A percentile compares a stretch with the other conserved stretches of the same genome.
Conservation (phyloP, 2,888 invertebrate genomes). For the Lasioglossum villosulum region DNA sequence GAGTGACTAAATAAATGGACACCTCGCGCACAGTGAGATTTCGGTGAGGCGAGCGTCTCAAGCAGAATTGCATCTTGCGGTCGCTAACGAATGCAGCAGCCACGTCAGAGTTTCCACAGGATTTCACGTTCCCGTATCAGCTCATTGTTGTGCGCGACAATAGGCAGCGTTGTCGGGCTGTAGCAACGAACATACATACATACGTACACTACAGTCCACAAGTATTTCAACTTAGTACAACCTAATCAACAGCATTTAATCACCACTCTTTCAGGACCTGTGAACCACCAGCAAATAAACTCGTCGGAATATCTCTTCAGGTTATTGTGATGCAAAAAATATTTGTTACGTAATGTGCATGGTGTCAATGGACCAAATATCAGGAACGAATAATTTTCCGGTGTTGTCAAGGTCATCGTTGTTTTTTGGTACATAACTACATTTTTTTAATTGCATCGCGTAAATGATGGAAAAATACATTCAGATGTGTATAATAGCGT, state of each 20-base stretch:
- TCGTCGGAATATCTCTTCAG: too few species aligned
- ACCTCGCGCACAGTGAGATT: not conserved
- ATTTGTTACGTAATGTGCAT: too few species aligned
- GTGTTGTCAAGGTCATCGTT: too few species aligned
- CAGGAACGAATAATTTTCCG: too few species aligned
- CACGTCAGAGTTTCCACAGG: slow-evolving; percentile 53
- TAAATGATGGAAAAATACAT: too few species aligned
- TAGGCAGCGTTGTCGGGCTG: slow-evolving; percentile 29
- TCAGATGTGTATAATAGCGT: too few species aligned
- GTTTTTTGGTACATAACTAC: too few species aligned
- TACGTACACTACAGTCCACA: not conserved
- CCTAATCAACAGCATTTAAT: not conserved
- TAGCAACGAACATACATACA: slow-evolving; percentile 55
- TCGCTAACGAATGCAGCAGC: slow-evolving; percentile 56
- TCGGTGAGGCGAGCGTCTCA: not conserved
- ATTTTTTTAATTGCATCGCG: too few species aligned
- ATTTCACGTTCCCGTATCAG: slow-evolving; percentile 55
- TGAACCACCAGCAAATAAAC: not conserved
- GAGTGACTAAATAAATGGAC: not conserved
- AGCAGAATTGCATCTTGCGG: not conserved
- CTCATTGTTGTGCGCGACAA: slow-evolving; percentile 62
- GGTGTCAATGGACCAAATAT: too few species aligned
- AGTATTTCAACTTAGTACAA: not conserved
- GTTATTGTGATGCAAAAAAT: too few species aligned
- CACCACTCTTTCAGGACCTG: not conserved